Conservation (phyloP, 2,797 vertebrate species). For the Manis javanica region DNA sequence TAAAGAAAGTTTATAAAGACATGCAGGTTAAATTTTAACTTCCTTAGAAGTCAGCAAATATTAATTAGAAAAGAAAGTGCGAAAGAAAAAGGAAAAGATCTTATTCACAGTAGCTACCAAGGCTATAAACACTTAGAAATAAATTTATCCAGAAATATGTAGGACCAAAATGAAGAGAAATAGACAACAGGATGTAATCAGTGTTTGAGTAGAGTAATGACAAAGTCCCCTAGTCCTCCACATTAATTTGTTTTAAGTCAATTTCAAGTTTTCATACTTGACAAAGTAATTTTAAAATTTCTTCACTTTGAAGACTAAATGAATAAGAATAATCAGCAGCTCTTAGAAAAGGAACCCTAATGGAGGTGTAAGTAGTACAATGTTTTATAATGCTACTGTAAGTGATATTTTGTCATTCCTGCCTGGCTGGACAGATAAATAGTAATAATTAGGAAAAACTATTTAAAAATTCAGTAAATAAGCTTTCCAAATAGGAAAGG, state of each 20-base stretch:
- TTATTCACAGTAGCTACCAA: neutral
- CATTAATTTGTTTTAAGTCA: neutral
- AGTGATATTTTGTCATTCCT: neutral
- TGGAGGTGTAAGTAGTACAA: neutral
- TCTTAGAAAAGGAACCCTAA: neutral
- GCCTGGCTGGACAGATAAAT: neutral
- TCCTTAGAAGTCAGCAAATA: slow-evolving; percentile 27
- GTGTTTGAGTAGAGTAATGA: neutral
- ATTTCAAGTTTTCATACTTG: neutral
- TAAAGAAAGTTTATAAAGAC: neutral
- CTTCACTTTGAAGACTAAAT: neutral
- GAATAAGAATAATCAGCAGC: neutral
- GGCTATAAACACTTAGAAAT: neutral
- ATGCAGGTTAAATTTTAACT: neutral
- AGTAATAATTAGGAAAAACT: neutral
- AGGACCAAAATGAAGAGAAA: neutral
- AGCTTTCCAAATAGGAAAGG: neutral
- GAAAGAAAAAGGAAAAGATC: neutral
- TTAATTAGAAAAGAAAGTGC: slow-evolving; percentile 4
- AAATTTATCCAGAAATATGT: neutral
- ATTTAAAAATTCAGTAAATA: neutral
- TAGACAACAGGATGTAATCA: neutral
- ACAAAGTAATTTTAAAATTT: neutral
- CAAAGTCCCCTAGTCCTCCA: neutral
- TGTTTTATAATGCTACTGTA: neutral